Evolutionary conservation across 2,888 invertebrate species (phyloP), one percentile per base, ranked within the genome.

Genomic region (Drosophila atroscutellata): DNA sequence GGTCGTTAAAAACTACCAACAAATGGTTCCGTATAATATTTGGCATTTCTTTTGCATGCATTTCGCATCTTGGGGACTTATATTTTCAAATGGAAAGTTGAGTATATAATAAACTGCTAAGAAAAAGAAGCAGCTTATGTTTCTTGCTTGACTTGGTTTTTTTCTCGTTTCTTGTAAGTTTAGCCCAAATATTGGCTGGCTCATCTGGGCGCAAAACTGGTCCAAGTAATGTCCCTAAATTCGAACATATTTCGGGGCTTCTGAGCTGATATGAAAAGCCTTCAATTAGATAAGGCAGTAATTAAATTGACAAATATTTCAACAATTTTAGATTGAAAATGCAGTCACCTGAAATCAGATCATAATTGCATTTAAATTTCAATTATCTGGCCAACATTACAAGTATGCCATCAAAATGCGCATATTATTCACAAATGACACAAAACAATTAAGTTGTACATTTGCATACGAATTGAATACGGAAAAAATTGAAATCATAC

Each of bases 21-120:
- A 68, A 82, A 82, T 83, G 83, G 72, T 64, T 82, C 54, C 62
- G 59, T 72, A 74, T 56, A 76, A 84, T 72, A 82, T 83, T 86
- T 78, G 82, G 73, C 71, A 86, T 83, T 86, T 75, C 77, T 75
- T 74, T 67, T 64, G 61, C 75, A 39, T 72, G 65, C 67, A 68
- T 66, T 79, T 75, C 73, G 66, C 69, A 83, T 74, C 71, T 69
- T 80, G 86, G 72, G 86, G 86, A 88, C 88, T 88, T 85, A 83
- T 83, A 86, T 83, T 89, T 85, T 86, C 79, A 83, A 85, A 85
- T 85, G 79, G 84, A 85, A 89, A 85, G 89, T 85, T 85, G 86
- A 89, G 89, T 89, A 86, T 70, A 88, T 86, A 88, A 88, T 85
- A 85, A 85, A 85, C 89, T 83, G 85, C 79, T 65, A 83, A 71